Conservation (phyloP, 2,113 vertebrate genomes). For the Eidolon helvum region DNA sequence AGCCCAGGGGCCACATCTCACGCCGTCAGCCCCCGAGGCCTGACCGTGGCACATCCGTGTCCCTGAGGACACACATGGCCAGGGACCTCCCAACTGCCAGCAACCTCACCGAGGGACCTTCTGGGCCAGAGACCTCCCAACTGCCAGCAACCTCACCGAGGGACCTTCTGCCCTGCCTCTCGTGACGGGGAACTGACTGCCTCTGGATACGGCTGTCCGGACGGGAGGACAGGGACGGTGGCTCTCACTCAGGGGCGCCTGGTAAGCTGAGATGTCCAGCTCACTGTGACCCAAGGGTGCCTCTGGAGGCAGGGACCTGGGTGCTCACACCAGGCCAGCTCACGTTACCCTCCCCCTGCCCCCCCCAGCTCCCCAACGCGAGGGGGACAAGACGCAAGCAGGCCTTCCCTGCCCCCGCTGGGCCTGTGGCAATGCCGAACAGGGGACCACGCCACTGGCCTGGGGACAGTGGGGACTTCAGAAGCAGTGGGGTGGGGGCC, state of each 20-base stretch:
- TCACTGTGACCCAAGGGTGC: background rate
- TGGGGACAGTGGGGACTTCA: background rate
- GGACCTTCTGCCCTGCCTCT: background rate
- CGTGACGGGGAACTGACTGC: too few species aligned
- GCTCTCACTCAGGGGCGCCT: background rate
- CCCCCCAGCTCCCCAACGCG: background rate
- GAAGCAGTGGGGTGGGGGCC: background rate
- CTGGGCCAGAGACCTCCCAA: too few species aligned
- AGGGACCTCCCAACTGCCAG: background rate
- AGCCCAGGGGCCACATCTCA: background rate
- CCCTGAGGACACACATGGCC: background rate
- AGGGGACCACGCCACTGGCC: background rate
- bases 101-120: background rate
- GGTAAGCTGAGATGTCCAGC: background rate
- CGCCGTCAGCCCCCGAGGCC: rapidly evolving
- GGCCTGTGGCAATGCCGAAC: background rate
- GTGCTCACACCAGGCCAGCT: background rate
- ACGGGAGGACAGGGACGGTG: rapidly evolving
- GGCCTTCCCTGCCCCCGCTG: background rate
- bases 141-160: background rate
- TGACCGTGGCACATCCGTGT: rapidly evolving
- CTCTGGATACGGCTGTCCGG: background rate
- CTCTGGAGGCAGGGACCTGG: background rate
- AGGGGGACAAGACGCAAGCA: background rate
- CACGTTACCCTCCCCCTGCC: background rate